Evolutionary conservation across 2,797 vertebrate species (phyloP), one percentile per base, ranked within the genome.

Genomic region (Helarctos malayanus): DNA sequence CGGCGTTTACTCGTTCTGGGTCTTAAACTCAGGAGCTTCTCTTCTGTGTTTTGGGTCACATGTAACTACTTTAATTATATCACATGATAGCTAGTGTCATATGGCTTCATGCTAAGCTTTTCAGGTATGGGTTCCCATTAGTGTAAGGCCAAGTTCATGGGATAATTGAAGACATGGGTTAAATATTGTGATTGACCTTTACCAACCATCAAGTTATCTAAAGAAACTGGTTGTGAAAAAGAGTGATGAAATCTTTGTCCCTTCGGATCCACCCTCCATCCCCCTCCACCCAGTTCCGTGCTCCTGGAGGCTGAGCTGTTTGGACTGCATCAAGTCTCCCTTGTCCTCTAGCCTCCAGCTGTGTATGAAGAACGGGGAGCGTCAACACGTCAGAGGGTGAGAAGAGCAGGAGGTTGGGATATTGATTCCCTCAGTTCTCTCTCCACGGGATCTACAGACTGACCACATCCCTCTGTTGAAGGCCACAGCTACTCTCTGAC

Each of bases 51-150:
- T 69, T 49, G 4, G 10, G 79, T 93, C 75, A 18, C 92, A 94
- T 65, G 49, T 94, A 96, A 83, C 27, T 89, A 83, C 82, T 71
- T 75, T 96, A 81, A 90, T 83, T 79, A 88, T 84, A 54, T 89
- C 65, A 82, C 45, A 49, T 81, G 81, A 84, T 61, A 78, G 23
- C 71, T 57, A 41, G 12, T 49, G 18, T 73, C 87, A 69, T 47
- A 32, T 56, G 79, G 19, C 75, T 95, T 92, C 95, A 88, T 10
- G n/a, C 27, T 94, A 92, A 79, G 63, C n/a, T 92, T 88, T 94
- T 91, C 81, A 94, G 65, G 81, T 71, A 56, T 78, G 47, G 71
- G 63, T 91, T 97, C 41, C n/a, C 14, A 14, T 82, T 16, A 83
- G n/a, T 57, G 75, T 45, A 75, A 91, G 29, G 38, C 78, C 73